phyloP scores from a whole-genome alignment of 2,113 vertebrate species.

The Leucosticte australis region DNA sequence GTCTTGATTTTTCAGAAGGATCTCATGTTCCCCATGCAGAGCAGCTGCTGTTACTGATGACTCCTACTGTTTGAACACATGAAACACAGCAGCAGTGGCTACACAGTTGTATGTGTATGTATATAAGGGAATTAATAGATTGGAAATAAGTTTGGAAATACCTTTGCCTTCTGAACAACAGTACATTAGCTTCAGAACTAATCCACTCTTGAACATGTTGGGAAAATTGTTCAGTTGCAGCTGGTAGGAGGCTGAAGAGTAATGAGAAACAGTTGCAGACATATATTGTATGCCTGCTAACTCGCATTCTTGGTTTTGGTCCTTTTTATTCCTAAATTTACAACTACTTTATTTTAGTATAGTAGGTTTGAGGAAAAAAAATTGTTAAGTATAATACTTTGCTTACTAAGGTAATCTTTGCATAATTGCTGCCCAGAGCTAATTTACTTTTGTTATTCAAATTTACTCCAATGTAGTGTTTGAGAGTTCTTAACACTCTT shows the following conservation, averaged over 20 bases:
- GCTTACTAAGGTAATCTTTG: neutral
- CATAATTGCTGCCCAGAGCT: neutral
- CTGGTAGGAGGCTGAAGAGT: neutral
- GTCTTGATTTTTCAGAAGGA: neutral
- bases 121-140: neutral
- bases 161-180: neutral
- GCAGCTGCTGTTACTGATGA: neutral
- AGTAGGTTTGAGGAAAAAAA: neutral
- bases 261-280: neutral
- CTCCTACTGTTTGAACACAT: neutral
- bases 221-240: neutral
- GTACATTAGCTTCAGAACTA: neutral
- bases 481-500: neutral
- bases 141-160: neutral
- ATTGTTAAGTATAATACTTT: neutral
- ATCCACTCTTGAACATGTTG: neutral
- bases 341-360: neutral
- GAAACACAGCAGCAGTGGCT: neutral
- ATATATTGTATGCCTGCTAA: neutral
- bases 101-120: neutral
- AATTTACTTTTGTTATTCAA: neutral
- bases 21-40: neutral
- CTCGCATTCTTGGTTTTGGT: neutral
- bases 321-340: neutral
- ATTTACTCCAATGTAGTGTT: neutral